Evolutionary conservation across 2,113 vertebrate species (phyloP).

Genomic region (Bothrops jararaca): DNA sequence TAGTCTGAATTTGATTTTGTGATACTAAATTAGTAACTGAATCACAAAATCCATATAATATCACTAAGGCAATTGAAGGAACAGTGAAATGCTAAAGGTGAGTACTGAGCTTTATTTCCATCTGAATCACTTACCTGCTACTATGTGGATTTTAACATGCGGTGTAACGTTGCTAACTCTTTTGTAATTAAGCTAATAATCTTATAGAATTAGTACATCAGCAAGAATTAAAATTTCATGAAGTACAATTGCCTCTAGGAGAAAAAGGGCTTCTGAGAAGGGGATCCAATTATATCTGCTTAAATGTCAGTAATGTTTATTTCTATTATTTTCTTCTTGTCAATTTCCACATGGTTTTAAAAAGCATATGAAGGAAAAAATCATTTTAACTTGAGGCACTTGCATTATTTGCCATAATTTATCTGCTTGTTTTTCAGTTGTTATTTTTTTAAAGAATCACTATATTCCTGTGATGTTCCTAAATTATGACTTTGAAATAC

Average conservation of each 20-base stretch:
- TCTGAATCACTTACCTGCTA: conserved; percentile 15
- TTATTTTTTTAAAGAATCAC: neutral
- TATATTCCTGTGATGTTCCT: neutral
- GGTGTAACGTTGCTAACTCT: neutral
- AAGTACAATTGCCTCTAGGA: conserved; percentile 57
- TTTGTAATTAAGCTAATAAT: conserved; percentile 45
- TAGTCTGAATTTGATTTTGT: neutral
- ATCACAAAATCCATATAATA: neutral
- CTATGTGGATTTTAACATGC: conserved; percentile 28
- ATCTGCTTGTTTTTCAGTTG: neutral
- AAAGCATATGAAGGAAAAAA: neutral
- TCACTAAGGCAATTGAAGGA: neutral
- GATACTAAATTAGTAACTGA: neutral
- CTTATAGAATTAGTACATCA: conserved; percentile 50
- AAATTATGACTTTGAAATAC: conserved; percentile 5
- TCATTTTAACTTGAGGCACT: neutral
- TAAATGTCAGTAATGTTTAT: conserved; percentile 40
- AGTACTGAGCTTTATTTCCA: neutral
- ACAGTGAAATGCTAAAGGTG: neutral
- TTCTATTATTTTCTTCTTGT: neutral
- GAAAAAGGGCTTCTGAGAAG: conserved; percentile 35
- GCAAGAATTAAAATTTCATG: conserved; percentile 51
- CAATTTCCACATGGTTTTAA: neutral
- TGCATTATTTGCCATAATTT: neutral
- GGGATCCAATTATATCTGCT: conserved; percentile 50